phyloP scores from a whole-genome alignment of 2,888 invertebrate genomes.

The Pheosia tremula region DNA sequence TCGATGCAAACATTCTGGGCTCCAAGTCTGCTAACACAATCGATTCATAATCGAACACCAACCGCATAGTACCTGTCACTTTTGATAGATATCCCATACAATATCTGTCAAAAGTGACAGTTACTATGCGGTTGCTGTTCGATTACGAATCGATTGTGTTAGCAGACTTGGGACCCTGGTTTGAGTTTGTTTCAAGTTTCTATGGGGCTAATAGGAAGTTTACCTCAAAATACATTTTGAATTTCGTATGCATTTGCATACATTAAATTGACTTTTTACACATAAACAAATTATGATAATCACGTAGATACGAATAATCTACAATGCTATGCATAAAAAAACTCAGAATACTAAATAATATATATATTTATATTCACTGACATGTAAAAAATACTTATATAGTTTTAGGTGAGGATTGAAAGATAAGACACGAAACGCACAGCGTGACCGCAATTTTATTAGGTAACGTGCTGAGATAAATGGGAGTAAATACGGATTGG shows the following conservation, averaged over 20 bases:
- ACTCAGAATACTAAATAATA: background rate
- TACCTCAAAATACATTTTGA: background rate
- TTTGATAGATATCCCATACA: no score
- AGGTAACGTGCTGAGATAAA: constrained; percentile 38
- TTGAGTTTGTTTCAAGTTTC: no score
- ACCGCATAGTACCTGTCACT: no score
- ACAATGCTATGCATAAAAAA: background rate
- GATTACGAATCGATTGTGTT: no score
- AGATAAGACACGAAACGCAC: background rate
- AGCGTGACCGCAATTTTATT: constrained; percentile 18
- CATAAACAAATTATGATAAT: background rate
- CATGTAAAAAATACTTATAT: background rate
- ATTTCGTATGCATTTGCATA: background rate
- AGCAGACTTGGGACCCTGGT: no score
- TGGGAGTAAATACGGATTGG: constrained; percentile 45
- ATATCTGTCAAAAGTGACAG: no score
- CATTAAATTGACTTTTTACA: background rate
- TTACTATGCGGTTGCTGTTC: no score
- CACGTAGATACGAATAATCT: background rate
- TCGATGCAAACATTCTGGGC: background rate
- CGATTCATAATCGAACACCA: no score
- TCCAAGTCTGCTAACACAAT: background rate
- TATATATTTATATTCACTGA: background rate
- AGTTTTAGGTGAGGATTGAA: background rate
- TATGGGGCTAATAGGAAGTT: background rate